Evolutionary conservation across 1,140 invertebrate genomes (phyloP).

Genomic region (Microplitis mediator): DNA sequence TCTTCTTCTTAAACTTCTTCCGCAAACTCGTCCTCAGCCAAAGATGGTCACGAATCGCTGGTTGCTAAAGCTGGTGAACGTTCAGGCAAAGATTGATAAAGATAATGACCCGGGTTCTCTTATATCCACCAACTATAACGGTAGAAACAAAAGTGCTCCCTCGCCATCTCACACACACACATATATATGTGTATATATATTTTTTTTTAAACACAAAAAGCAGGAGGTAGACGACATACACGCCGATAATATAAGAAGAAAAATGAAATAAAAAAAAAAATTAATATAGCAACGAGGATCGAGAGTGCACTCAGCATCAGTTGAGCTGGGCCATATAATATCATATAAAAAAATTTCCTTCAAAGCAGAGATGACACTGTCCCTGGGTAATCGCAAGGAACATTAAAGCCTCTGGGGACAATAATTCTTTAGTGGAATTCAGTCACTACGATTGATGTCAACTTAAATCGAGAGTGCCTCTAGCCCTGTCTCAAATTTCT

Average conservation of each 20-base stretch:
- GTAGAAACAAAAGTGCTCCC: slow-evolving; percentile 43
- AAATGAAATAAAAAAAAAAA: slow-evolving; percentile 7
- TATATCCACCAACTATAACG: slow-evolving; percentile 42
- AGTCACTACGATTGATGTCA: slow-evolving; percentile 9
- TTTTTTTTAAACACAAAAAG: slow-evolving; percentile 5
- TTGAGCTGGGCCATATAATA: too few species aligned
- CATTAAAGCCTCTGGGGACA: not conserved
- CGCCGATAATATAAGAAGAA: not conserved
- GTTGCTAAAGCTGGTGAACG: slow-evolving; percentile 36
- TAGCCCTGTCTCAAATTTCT: not conserved
- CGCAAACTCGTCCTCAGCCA: slow-evolving; percentile 46
- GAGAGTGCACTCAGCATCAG: slow-evolving; percentile 8
- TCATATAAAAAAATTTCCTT: too few species aligned
- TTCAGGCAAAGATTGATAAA: slow-evolving; percentile 52
- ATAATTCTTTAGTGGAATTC: slow-evolving; percentile 18
- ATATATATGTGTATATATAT: not conserved
- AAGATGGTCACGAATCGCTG: slow-evolving; percentile 49
- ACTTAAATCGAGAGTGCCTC: not conserved
- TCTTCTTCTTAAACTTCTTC: slow-evolving; percentile 9
- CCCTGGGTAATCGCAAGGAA: not conserved
- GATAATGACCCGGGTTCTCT: slow-evolving; percentile 48
- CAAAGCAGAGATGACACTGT: slow-evolving; percentile 13
- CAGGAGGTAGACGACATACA: not conserved
- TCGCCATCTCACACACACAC: not conserved
- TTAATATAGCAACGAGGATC: slow-evolving; percentile 2